Evolutionary conservation across 1,140 invertebrate genomes (phyloP).

Genomic region (Drosophila punjabiensis): DNA sequence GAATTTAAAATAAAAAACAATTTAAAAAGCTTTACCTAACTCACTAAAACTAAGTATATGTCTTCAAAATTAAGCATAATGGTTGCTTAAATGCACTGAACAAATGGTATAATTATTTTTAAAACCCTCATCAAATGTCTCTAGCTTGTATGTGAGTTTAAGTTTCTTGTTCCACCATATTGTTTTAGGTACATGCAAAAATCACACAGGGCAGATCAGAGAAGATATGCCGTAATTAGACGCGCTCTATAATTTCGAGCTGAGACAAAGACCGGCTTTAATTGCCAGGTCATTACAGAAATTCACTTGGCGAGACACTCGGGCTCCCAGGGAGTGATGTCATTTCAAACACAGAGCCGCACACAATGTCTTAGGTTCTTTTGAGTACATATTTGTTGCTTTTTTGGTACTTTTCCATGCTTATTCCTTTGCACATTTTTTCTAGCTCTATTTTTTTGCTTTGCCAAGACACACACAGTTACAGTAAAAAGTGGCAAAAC

Average conservation of each 20-base stretch:
- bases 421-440: slow-evolving; percentile 18
- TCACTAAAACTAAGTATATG: neutral
- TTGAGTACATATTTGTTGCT: neutral
- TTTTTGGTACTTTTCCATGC: slow-evolving; percentile 33
- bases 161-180: neutral
- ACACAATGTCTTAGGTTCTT: slow-evolving; percentile 1
- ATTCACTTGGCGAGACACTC: slow-evolving; percentile 27
- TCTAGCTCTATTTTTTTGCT: neutral
- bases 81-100: neutral
- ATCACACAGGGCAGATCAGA: slow-evolving; percentile 22
- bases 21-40: too few relatives aligned
- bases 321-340: slow-evolving; percentile 31
- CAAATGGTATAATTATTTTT: slow-evolving; percentile 2
- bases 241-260: slow-evolving; percentile 47
- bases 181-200: slow-evolving; percentile 7
- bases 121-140: neutral
- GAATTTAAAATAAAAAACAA: too few relatives aligned
- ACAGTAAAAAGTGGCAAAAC: slow-evolving; percentile 27
- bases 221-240: slow-evolving; percentile 47
- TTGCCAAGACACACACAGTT: slow-evolving; percentile 20
- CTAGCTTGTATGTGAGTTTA: neutral
- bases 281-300: slow-evolving; percentile 43
- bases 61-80: neutral
- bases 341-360: slow-evolving; percentile 5
- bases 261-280: slow-evolving; percentile 34